Conservation (phyloP, 2,888 invertebrate species). For the Drepana falcataria region DNA sequence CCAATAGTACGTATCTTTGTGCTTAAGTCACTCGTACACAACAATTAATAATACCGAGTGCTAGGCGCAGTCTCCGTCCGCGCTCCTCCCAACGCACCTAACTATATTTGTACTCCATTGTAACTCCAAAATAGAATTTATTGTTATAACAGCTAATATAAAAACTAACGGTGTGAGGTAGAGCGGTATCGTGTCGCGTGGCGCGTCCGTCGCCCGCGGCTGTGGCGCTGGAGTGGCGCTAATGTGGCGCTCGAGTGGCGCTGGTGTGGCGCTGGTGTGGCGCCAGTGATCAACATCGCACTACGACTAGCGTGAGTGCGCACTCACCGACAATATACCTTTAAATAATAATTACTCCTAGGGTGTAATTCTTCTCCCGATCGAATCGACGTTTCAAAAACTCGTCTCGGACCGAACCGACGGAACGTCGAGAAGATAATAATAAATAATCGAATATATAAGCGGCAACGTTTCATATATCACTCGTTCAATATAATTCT, state of each 20-base stretch:
- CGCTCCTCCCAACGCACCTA: constrained; percentile 42
- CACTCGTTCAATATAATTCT: constrained; percentile 78
- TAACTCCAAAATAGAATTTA: constrained; percentile 75
- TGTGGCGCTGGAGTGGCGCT: no score
- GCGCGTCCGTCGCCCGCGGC: constrained; percentile 14
- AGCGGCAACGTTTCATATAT: constrained; percentile 79
- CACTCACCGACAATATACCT: constrained; percentile 66
- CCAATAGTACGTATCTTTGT: constrained; percentile 78
- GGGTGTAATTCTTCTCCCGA: constrained; percentile 78
- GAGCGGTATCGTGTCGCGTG: constrained; percentile 54
- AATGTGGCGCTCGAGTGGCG: constrained; percentile 2
- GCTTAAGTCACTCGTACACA: constrained; percentile 74
- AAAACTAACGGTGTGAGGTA: constrained; percentile 71
- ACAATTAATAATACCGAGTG: constrained; percentile 66
- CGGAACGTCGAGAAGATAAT: constrained; percentile 75
- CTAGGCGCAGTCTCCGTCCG: constrained; percentile 59
- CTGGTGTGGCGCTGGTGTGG: constrained; percentile 25
- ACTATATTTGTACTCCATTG: constrained; percentile 64
- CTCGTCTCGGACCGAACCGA: constrained; percentile 76
- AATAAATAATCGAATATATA: constrained; percentile 73
- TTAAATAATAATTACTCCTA: constrained; percentile 74
- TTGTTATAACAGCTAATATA: constrained; percentile 74
- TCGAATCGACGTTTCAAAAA: constrained; percentile 76
- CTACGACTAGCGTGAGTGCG: constrained; percentile 67
- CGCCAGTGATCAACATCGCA: constrained; percentile 74